These are phyloP conservation scores for Drosophila pallidifrons DNA, from an alignment of 1,140 invertebrate genomes.

Conservation along the genomic window DNA sequence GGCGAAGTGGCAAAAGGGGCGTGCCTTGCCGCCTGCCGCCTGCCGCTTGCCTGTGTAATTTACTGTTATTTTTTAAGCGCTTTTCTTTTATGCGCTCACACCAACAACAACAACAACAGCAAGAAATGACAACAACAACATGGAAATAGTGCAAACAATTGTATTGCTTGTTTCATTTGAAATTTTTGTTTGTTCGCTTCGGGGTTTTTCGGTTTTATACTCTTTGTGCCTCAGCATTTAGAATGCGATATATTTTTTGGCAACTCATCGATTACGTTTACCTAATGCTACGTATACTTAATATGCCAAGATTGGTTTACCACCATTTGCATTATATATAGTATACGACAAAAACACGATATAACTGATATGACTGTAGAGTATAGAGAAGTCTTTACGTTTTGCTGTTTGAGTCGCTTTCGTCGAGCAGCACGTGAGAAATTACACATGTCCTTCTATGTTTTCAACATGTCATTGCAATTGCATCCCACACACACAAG, in stretches of 20 bases:
- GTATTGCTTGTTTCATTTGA: slow-evolving; percentile 77
- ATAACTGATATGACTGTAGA: not conserved
- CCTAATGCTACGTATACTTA: too few species aligned
- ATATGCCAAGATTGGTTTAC: too few species aligned
- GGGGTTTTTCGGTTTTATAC: slow-evolving; percentile 28
- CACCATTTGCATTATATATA: too few species aligned
- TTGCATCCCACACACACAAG: slow-evolving; percentile 4
- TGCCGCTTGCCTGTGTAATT: slow-evolving; percentile 69
- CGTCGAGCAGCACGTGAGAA: slow-evolving; percentile 71
- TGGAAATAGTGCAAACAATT: slow-evolving; percentile 48
- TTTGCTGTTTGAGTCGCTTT: not conserved
- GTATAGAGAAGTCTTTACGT: not conserved
- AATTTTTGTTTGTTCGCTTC: slow-evolving; percentile 35
- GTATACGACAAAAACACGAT: too few species aligned
- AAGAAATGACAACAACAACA: slow-evolving; percentile 5
- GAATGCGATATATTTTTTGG: too few species aligned
- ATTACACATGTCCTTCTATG: slow-evolving; percentile 78
- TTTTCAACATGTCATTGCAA: slow-evolving; percentile 52
- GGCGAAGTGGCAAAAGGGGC: slow-evolving; percentile 16
- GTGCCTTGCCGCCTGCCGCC: not conserved
- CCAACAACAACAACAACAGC: slow-evolving; percentile 17
- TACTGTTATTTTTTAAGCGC: slow-evolving; percentile 81
- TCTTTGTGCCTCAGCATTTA: not conserved
- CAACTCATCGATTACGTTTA: too few species aligned
- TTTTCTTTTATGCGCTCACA: slow-evolving; percentile 69